Conservation (phyloP, 2,113 vertebrate species). For the Pachyramphus minor region DNA sequence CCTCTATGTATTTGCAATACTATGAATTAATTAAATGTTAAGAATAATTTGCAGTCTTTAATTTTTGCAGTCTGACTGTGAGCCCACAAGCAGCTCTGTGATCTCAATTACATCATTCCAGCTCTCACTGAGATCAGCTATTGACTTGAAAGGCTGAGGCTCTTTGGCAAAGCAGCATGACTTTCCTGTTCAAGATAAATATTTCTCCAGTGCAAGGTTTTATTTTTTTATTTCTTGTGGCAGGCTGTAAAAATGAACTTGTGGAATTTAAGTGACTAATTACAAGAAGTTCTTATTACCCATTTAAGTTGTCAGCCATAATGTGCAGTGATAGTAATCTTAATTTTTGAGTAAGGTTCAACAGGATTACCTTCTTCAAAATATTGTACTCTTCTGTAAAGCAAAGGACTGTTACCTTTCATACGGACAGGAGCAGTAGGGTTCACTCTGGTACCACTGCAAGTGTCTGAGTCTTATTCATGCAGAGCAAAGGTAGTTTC, state of each 20-base stretch:
- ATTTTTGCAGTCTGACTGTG: conserved; percentile 26
- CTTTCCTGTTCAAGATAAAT: conserved; percentile 48
- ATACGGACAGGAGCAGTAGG: conserved; percentile 4
- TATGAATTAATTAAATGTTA: conserved; percentile 30
- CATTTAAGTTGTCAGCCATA: background rate
- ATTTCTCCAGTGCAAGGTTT: conserved; percentile 26
- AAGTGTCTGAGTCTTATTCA: conserved; percentile 34
- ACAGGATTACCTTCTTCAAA: background rate
- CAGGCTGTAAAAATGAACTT: conserved; percentile 1
- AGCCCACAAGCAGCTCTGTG: conserved; percentile 2
- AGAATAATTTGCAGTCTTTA: conserved; percentile 14
- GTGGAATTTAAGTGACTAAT: background rate
- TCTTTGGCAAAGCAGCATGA: conserved; percentile 47
- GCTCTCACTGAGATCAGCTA: conserved; percentile 27
- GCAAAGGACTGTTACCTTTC: conserved; percentile 9
- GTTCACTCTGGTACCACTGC: background rate
- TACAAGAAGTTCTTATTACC: background rate
- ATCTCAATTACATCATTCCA: conserved; percentile 32
- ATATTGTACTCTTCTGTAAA: conserved; percentile 9
- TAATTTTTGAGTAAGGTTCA: background rate
- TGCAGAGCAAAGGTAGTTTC: conserved; percentile 33
- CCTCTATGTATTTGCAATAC: background rate
- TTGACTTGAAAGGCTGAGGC: conserved; percentile 16
- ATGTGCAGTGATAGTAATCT: background rate
- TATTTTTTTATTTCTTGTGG: conserved; percentile 19